Conservation (phyloP, 2,888 invertebrate genomes). For the Hypomecis atomaria region DNA sequence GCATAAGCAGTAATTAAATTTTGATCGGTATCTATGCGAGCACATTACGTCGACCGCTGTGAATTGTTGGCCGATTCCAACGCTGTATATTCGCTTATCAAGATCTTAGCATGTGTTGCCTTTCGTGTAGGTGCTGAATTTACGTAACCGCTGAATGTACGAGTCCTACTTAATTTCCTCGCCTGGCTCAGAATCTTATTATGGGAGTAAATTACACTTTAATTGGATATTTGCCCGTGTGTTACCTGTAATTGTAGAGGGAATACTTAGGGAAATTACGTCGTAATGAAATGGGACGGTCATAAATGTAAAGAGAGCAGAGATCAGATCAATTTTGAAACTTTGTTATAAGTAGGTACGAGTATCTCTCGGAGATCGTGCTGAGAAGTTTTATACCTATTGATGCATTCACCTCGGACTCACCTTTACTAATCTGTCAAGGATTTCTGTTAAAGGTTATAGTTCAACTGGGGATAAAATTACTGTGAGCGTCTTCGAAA, state of each 20-base stretch:
- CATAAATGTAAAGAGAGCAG: not conserved
- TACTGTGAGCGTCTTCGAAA: constrained; percentile 32
- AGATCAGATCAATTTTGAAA: constrained; percentile 14
- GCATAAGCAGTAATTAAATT: constrained; percentile 62
- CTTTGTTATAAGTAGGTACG: constrained; percentile 29
- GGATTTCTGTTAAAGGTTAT: constrained; percentile 54
- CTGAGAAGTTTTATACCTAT: constrained; percentile 14
- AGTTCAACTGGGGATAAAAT: constrained; percentile 49
- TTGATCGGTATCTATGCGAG: constrained; percentile 56
- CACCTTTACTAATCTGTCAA: constrained; percentile 53
- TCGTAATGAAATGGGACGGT: constrained; percentile 23
- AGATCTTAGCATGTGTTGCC: constrained; percentile 43
- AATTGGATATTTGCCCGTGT: constrained; percentile 28
- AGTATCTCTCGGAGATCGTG: constrained; percentile 22
- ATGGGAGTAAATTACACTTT: constrained; percentile 31
- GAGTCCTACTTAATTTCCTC: constrained; percentile 41
- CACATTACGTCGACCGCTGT: constrained; percentile 45
- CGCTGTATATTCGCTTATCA: constrained; percentile 46
- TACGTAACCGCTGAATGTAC: constrained; percentile 40
- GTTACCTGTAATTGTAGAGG: constrained; percentile 28
- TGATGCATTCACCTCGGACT: constrained; percentile 46
- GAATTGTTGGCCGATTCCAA: constrained; percentile 46
- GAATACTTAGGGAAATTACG: constrained; percentile 21
- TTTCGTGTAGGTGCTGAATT: constrained; percentile 42
- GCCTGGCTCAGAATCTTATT: constrained; percentile 32